These are phyloP conservation scores for Baronia brevicornis DNA, from an alignment of 2,888 invertebrate genomes.

Conservation along the genomic window DNA sequence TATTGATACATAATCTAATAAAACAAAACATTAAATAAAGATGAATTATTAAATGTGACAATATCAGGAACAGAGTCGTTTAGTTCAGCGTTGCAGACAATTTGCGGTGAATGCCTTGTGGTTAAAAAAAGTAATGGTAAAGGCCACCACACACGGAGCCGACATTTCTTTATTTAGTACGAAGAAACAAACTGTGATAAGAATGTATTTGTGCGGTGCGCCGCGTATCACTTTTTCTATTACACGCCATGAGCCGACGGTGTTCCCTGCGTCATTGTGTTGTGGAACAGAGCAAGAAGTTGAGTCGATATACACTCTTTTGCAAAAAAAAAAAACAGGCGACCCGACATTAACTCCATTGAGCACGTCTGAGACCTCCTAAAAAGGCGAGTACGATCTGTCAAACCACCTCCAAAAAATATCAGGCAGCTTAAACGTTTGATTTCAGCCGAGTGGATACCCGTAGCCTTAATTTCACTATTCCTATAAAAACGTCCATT, in stretches of 20 bases:
- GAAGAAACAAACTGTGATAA: constrained; percentile 41
- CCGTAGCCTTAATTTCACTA: too few species aligned
- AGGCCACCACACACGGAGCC: constrained; percentile 27
- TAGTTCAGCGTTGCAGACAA: constrained; percentile 3
- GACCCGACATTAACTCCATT: neutral
- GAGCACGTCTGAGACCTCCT: too few species aligned
- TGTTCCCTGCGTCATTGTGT: constrained; percentile 30
- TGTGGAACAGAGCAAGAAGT: constrained; percentile 20
- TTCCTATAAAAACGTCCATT: too few species aligned
- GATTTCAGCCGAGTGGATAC: too few species aligned
- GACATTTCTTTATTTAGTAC: constrained; percentile 24
- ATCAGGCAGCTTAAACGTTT: too few species aligned
- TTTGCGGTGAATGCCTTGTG: constrained; percentile 13
- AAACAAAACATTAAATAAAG: too few species aligned
- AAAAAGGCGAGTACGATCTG: too few species aligned
- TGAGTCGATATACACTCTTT: constrained; percentile 17
- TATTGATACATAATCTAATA: too few species aligned
- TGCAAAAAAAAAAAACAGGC: neutral
- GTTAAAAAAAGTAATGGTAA: constrained; percentile 21
- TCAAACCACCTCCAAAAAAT: too few species aligned
- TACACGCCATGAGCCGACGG: constrained; percentile 39
- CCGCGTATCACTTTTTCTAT: constrained; percentile 69
- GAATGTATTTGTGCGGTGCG: constrained; percentile 55
- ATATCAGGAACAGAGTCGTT: too few species aligned
- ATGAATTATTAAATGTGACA: too few species aligned